phyloP scores from a whole-genome alignment of 2,113 vertebrate genomes.

The Spea multiplicata region DNA sequence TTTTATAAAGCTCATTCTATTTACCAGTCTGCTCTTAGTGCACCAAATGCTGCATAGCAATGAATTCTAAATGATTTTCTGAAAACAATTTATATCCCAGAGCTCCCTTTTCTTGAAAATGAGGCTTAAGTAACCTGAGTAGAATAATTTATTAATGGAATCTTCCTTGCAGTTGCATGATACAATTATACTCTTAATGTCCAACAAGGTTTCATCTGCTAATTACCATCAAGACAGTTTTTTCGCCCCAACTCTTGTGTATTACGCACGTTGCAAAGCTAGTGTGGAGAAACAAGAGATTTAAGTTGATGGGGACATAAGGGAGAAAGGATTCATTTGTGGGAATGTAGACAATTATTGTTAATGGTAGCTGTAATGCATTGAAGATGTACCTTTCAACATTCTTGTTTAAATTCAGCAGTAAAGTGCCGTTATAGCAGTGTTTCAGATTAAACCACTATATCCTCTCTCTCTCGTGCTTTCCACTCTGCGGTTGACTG shows the following conservation, averaged over 20 bases:
- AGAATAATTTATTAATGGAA: constrained; percentile 27
- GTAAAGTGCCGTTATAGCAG: constrained; percentile 4
- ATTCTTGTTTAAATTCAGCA: constrained; percentile 37
- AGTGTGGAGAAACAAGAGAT: constrained; percentile 11
- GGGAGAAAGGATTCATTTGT: constrained; percentile 30
- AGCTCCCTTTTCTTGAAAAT: constrained; percentile 33
- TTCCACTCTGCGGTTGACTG: neutral
- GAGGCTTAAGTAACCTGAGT: constrained; percentile 39
- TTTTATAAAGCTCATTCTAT: neutral
- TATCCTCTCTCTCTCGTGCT: neutral
- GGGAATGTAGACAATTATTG: constrained; percentile 41
- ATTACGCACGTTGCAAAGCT: constrained; percentile 16
- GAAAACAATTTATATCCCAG: constrained; percentile 37
- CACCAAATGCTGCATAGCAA: constrained; percentile 8
- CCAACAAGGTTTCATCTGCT: constrained; percentile 36
- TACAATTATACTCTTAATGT: constrained; percentile 35
- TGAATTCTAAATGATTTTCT: constrained; percentile 36
- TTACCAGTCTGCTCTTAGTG: constrained; percentile 3
- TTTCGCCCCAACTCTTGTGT: neutral
- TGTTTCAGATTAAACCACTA: constrained; percentile 15
- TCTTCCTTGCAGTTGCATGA: constrained; percentile 1
- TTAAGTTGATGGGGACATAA: constrained; percentile 36
- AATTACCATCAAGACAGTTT: constrained; percentile 14
- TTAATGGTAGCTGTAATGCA: constrained; percentile 34
- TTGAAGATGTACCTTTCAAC: constrained; percentile 41